phyloP scores from a whole-genome alignment of 2,888 invertebrate species.

The Rotaria sp. region DNA sequence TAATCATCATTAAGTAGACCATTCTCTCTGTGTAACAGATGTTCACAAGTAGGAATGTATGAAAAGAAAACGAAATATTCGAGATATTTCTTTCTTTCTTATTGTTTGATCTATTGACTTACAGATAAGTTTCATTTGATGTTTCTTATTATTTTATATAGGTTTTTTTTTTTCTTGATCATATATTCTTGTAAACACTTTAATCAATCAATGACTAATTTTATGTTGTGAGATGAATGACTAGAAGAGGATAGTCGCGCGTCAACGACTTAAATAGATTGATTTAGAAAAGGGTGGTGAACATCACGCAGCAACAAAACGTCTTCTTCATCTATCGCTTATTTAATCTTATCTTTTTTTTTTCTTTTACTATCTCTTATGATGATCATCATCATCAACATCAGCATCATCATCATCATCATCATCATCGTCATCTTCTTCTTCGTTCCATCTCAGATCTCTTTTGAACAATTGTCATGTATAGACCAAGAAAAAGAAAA shows the following conservation, averaged over 20 bases:
- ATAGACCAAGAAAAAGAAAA: background rate
- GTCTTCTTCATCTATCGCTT: background rate
- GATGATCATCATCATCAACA: too few relatives aligned
- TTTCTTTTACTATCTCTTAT: background rate
- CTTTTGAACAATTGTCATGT: background rate
- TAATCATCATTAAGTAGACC: background rate
- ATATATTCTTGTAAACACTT: background rate
- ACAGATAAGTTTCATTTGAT: background rate
- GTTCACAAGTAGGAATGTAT: background rate
- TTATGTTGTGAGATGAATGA: background rate
- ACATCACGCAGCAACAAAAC: background rate
- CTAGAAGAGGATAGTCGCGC: background rate
- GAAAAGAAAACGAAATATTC: background rate
- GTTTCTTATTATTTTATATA: background rate
- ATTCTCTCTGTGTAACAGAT: background rate
- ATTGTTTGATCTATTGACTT: background rate
- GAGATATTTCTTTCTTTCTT: background rate
- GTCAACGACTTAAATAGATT: conserved; percentile 15
- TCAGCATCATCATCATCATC: too few relatives aligned
- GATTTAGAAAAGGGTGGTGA: background rate
- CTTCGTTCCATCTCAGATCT: background rate
- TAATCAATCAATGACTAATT: background rate
- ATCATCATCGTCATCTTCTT: background rate
- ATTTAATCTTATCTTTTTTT: background rate
- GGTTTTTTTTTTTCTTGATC: too few relatives aligned